phyloP scores from a whole-genome alignment of 1,140 invertebrate genomes.

The Brachionus sp. region DNA sequence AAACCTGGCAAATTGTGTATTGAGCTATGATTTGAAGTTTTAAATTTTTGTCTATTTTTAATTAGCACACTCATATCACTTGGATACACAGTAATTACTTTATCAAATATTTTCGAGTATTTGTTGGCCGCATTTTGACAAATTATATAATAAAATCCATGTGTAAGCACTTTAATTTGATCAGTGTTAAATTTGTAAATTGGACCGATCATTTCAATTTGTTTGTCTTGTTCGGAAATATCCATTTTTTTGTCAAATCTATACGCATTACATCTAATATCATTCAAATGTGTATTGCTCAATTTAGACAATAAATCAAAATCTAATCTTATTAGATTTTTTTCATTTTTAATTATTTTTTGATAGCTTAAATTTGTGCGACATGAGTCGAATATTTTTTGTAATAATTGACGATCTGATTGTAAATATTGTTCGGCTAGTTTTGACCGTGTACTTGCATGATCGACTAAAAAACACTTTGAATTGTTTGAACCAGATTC shows the following conservation, averaged over 20 bases:
- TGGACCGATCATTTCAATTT: neutral
- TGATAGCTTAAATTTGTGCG: neutral
- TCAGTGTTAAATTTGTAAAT: neutral
- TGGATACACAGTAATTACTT: neutral
- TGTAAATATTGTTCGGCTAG: neutral
- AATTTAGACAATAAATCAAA: neutral
- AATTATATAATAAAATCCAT: conserved; percentile 27
- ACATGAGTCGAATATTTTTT: conserved; percentile 21
- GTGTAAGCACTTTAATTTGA: neutral
- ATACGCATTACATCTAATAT: neutral
- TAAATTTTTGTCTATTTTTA: neutral
- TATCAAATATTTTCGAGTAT: conserved; percentile 2
- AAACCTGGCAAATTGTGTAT: neutral
- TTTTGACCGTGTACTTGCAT: neutral
- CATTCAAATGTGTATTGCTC: neutral
- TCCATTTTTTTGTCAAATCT: conserved; percentile 12
- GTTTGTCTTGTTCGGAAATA: neutral
- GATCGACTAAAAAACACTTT: neutral
- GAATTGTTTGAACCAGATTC: neutral
- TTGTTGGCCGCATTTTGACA: neutral
- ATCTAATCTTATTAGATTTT: neutral
- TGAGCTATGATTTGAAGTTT: neutral
- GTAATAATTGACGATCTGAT: neutral
- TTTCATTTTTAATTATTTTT: neutral
- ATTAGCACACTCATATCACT: neutral